phyloP scores from a whole-genome alignment of 2,797 vertebrate species.

The Parambassis ranga region DNA sequence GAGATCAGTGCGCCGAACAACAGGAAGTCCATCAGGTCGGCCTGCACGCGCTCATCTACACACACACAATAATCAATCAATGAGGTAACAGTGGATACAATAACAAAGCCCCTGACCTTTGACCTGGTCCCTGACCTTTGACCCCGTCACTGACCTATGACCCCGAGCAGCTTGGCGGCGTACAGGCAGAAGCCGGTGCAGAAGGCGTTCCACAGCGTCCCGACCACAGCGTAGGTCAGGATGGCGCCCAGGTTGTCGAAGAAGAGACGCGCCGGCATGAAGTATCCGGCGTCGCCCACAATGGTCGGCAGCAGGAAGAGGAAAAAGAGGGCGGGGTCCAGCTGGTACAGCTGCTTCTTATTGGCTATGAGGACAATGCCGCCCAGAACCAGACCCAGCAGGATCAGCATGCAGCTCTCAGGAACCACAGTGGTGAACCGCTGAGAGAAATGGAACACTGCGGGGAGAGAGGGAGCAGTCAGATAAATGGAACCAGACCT shows the following conservation, averaged over 20 bases:
- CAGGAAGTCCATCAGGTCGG: constrained; percentile 93
- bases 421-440: constrained; percentile 92
- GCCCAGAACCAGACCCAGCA: constrained; percentile 91
- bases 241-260: constrained; percentile 96
- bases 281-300: constrained; percentile 93
- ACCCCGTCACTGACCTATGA: constrained; percentile 84
- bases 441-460: constrained; percentile 94
- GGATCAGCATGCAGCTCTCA: constrained; percentile 93
- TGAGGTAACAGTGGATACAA: too few relatives aligned
- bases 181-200: constrained; percentile 90
- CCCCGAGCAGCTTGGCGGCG: constrained; percentile 83
- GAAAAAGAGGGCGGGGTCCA: constrained; percentile 95
- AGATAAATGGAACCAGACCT: too few relatives aligned
- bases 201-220: constrained; percentile 96
- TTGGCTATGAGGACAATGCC: constrained; percentile 91
- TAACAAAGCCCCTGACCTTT: neutral
- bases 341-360: constrained; percentile 92
- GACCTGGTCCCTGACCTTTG: constrained; percentile 35
- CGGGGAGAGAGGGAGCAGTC: neutral
- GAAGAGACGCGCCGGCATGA: constrained; percentile 94
- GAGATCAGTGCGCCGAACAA: constrained; percentile 94
- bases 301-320: constrained; percentile 96
- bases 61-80: too few relatives aligned
- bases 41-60: constrained; percentile 85
- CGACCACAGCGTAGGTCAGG: constrained; percentile 91